Evolutionary conservation across 2,888 invertebrate genomes (phyloP), one percentile per base, ranked within the genome.

Genomic region (Polyommatus icarus): DNA sequence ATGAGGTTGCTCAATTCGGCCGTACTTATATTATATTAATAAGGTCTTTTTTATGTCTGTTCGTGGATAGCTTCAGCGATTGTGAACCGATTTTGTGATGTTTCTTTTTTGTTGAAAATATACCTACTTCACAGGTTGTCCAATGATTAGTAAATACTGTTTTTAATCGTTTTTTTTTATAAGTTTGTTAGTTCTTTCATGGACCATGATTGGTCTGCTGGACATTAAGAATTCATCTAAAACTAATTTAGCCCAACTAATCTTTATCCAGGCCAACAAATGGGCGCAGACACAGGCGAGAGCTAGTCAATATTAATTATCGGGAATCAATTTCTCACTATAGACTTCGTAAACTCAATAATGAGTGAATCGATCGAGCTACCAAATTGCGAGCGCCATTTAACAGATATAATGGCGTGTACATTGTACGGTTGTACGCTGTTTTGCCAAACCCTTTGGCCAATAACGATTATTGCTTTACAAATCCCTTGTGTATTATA

Each of bases 271-370:
- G 15, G 24, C 4, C 61, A 67, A 67, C 24, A 67, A 29, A 29
- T 67, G 67, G 67, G 6, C 67, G 32, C 15, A 67, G 67, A 18
- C 29, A 5, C 67, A 6, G 67, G 29, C 15, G 67, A 32, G 67
- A 15, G 67, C 67, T 67, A 67, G 67, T 67, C 67, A 15, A 67
- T 67, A 67, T 67, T 67, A 67, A 67, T 67, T 67, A 67, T 67
- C 67, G 67, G 29, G 29, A 29, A 67, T 67, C 18, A 67, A 67
- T 67, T 67, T 67, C 67, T 32, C 67, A 67, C 29, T 67, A 67
- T 67, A 67, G 67, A 67, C 29, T 67, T 67, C 29, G 18, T 32
- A 32, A 67, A 67, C 67, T 67, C 67, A 67, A 32, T 67, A 67
- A 67, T 15, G 67, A 67, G 29, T 67, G 67, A 67, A 67, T 67